Conservation (phyloP, 2,113 vertebrate species). For the Motacilla alba region DNA sequence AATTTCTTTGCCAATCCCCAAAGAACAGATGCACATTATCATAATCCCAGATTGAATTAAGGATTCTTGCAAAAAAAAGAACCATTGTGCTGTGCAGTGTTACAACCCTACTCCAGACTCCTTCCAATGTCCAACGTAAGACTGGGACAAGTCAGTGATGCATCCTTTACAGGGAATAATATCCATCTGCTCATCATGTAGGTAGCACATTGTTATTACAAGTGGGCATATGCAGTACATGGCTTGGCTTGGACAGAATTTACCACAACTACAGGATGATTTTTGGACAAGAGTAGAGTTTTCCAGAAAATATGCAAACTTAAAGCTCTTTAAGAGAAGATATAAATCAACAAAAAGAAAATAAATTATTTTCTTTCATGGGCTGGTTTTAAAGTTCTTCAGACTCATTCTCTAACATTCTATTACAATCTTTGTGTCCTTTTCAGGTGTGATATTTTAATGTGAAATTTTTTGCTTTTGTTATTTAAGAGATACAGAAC, state of each 20-base stretch:
- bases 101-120: neutral
- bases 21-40: neutral
- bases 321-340: neutral
- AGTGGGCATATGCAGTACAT: neutral
- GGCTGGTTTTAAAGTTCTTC: neutral
- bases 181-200: neutral
- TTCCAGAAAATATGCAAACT: neutral
- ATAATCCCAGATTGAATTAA: neutral
- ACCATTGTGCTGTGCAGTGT: neutral
- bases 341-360: neutral
- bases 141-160: accelerated
- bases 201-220: neutral
- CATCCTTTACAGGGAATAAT: neutral
- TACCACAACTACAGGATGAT: neutral
- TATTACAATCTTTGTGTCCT: neutral
- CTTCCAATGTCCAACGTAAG: neutral
- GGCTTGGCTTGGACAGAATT: neutral
- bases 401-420: neutral
- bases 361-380: neutral
- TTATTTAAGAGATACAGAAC: neutral
- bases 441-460: neutral
- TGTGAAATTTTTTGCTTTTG: neutral
- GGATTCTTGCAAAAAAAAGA: neutral
- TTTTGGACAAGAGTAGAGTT: neutral
- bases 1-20: neutral